These are phyloP conservation scores for Nomada ferruginata DNA, from an alignment of 2,888 invertebrate genomes.

Conservation along the genomic window DNA sequence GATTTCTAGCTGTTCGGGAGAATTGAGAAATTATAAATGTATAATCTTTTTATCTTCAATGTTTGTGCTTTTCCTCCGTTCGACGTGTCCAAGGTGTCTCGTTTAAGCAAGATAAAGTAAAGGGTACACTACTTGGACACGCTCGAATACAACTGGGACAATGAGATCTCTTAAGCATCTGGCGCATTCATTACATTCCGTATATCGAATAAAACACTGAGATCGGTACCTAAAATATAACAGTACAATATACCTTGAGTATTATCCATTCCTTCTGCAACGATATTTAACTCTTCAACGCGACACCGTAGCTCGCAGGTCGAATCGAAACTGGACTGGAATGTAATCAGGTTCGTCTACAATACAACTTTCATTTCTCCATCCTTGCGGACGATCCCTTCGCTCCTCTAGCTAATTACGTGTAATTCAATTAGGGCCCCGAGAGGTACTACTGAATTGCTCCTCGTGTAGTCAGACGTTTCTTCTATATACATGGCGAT, in stretches of 20 bases:
- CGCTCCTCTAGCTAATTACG: slow-evolving; percentile 39
- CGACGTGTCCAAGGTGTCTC: slow-evolving; percentile 32
- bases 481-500: neutral
- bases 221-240: slow-evolving; percentile 79
- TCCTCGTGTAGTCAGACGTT: slow-evolving; percentile 22
- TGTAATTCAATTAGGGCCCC: slow-evolving; percentile 45
- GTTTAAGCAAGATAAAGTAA: neutral
- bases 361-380: slow-evolving; percentile 23
- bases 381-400: slow-evolving; percentile 4
- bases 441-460: slow-evolving; percentile 16
- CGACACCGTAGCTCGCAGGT: slow-evolving; percentile 26
- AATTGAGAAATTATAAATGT: slow-evolving; percentile 49
- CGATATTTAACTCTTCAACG: slow-evolving; percentile 70
- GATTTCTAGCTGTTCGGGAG: neutral
- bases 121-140: slow-evolving; percentile 30
- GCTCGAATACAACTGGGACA: slow-evolving; percentile 43
- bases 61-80: slow-evolving; percentile 19
- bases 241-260: slow-evolving; percentile 74
- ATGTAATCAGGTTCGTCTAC: slow-evolving; percentile 54
- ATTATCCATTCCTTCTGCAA: slow-evolving; percentile 71
- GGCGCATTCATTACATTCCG: slow-evolving; percentile 37
- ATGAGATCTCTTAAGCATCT: slow-evolving; percentile 62
- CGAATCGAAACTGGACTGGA: slow-evolving; percentile 52
- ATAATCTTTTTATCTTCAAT: slow-evolving; percentile 42
- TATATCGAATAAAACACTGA: slow-evolving; percentile 73